Evolutionary conservation across 2,888 invertebrate genomes (phyloP), one percentile per base, ranked within the genome.

Genomic region (Rhimphoctona megacephalus): DNA sequence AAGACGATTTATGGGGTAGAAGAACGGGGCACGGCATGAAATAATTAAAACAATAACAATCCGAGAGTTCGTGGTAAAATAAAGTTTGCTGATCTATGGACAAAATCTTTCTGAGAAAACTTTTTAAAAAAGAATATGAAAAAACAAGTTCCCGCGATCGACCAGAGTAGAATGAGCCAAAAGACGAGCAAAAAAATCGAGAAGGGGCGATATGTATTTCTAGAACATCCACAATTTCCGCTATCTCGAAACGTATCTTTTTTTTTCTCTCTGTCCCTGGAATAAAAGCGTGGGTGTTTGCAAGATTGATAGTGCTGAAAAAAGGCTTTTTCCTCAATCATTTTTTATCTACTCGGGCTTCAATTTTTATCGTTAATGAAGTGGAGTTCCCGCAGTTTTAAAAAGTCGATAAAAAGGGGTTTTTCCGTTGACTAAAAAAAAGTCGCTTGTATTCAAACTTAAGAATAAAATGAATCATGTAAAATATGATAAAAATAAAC

Each of bases 171-270:
- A 69, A 57, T 14, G 69, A 69, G 30, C 39, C 43, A 39, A 30
- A 39, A 46, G 39, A 57, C 73, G 43, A 30, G 49, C 5, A 22
- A 33, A 36, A 49, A 72, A 22, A 22, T 69, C 22, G 74, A 61
- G 69, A 39, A 61, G 43, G 22, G 43, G 25, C 19, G 25, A 22
- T 25, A 52, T 57, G 80, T 74, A 70, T 80, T 76, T 85, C 72
- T 52, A 83, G 72, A 72, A n/a, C 33, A 79, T 83, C 61, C 61
- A 79, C 73, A 54, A 67, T 70, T 70, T 70, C 17, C 43, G 61
- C 61, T 80, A 76, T 76, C 73, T 67, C 49, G 25, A 52, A n/a
- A 66, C 25, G 33, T 43, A 66, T 72, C 19, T 73, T 84, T 54
- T 83, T 83, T 79, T 73, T 33, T 30, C 46, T 36, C 39, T 74